Evolutionary conservation across 2,113 vertebrate species (phyloP), one percentile per base, ranked within the genome.

Genomic region (Chionis minor): DNA sequence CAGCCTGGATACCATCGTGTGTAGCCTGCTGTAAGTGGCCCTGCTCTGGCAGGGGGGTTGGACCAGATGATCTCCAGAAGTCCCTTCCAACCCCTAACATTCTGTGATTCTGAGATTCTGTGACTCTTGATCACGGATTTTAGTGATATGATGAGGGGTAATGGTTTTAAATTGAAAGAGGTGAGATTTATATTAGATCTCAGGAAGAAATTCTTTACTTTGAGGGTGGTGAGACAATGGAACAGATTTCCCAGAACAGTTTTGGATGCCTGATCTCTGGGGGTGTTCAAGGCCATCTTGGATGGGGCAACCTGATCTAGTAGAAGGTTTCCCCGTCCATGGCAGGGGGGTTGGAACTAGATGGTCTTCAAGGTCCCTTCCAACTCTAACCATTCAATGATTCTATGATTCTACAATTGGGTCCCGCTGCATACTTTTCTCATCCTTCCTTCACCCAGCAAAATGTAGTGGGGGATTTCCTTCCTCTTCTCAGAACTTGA

Each of bases 391-490:
- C 58, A 59, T 59, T 15, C 33, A 6, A 15, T n/a, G 56, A n/a
- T 59, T 59, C 56, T 56, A 12, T 33, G 14, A 27, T 4, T 59
- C 56, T 58, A 33, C 21, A 12, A 30, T 4, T 63, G 28, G 9
- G 10, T 75, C 54, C 40, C 6, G 12, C 79, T 84, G 11, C 13
- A 35, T 71, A 26, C 23, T 45, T 42, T 62, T 73, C 40, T 65
- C 21, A 35, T 7, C 35, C 18, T 15, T 52, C 22, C 32, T 55
- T 77, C 52, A 82, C 3, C 7, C 62, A 51, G 51, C 22, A 49
- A 23, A 49, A 15, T 4, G 3, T 6, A 19, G 4, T 15, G 30
- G 21, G 14, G 27, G 10, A 1, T 4, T 32, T 54, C n/a, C 21
- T 74, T 19, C 30, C 4, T 51, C 24, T 75, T 58, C 47, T 72